Conservation (phyloP, 2,113 vertebrate genomes). For the Rhagologus leucostigma region DNA sequence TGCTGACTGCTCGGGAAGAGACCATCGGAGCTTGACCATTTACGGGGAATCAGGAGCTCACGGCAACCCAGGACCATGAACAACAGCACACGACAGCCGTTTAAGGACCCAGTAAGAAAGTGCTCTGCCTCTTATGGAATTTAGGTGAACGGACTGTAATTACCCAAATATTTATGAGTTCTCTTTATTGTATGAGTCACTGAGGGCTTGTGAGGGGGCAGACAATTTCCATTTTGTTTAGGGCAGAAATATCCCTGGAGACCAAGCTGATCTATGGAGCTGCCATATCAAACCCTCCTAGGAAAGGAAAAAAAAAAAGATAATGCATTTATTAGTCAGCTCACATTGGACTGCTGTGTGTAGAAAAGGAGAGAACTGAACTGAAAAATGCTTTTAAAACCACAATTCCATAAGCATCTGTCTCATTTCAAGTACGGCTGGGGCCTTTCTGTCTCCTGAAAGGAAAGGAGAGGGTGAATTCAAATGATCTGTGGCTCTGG, state of each 20-base stretch:
- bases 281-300: slow-evolving; percentile 56
- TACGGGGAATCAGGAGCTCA: not conserved
- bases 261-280: slow-evolving; percentile 59
- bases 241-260: slow-evolving; percentile 50
- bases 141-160: slow-evolving; percentile 49
- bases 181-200: slow-evolving; percentile 64
- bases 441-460: slow-evolving; percentile 57
- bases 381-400: slow-evolving; percentile 67
- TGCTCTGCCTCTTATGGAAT: slow-evolving; percentile 33
- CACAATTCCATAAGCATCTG: slow-evolving; percentile 63
- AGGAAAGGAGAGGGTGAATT: slow-evolving; percentile 52
- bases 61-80: not conserved
- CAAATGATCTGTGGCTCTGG: slow-evolving; percentile 47
- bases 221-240: slow-evolving; percentile 65
- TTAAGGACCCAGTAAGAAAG: slow-evolving; percentile 5
- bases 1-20: not conserved
- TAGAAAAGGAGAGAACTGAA: slow-evolving; percentile 56
- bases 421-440: slow-evolving; percentile 60
- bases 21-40: not conserved
- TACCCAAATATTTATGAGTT: slow-evolving; percentile 60
- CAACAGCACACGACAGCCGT: not conserved
- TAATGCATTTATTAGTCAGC: slow-evolving; percentile 67
- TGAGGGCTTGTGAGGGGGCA: slow-evolving; percentile 57
- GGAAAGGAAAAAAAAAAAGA: slow-evolving; percentile 24
- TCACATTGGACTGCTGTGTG: slow-evolving; percentile 54